Evolutionary conservation across 1,140 invertebrate genomes (phyloP), one percentile per base, ranked within the genome.

Genomic region (Drosophila ironensis): DNA sequence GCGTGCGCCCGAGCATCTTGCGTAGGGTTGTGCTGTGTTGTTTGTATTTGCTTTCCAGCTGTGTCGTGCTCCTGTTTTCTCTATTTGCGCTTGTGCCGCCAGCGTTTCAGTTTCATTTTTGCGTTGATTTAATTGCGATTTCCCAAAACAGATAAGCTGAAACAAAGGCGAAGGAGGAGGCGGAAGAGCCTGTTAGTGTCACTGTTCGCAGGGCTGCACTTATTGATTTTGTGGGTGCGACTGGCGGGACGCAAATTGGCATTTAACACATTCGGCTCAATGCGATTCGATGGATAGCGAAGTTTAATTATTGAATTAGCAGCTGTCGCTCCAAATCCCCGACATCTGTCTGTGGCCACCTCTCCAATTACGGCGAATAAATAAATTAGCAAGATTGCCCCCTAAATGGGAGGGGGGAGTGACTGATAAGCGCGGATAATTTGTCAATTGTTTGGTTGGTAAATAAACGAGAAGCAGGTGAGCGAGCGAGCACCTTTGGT

Each of bases 1-100:
- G 95, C 33, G 93, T 93, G 71, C 80, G 80, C 22, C 80, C 81
- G 0, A 86, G 81, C 80, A 86, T 86, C n/a, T n/a, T n/a, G n/a
- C n/a, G n/a, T n/a, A n/a, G n/a, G 48, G 40, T 80, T 57, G 37
- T 19, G 17, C 0, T 38, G 4, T n/a, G n/a, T n/a, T n/a, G 24
- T 4, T 40, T 37, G 28, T 17, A 41, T 24, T 47, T 52, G 11
- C 14, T 41, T 54, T 56, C 30, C 22, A 27, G 11, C 37, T 35
- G n/a, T 68, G 46, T 22, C 50, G 46, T 17, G n/a, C 38, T 14
- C n/a, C 30, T 35, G 22, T 42, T 72, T 53, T 54, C 56, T 54
- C 51, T 80, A 84, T 84, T 86, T 86, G 54, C 74, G 80, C 57
- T 86, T 86, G 42, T 86, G 71, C 17, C 80, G 70, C 80, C 80